Percentiles rank a stretch among this genome's conserved stretches.
Evolutionary conservation across 2,888 invertebrate genomes (phyloP).

Genomic region (Linnaemya tessellans): DNA sequence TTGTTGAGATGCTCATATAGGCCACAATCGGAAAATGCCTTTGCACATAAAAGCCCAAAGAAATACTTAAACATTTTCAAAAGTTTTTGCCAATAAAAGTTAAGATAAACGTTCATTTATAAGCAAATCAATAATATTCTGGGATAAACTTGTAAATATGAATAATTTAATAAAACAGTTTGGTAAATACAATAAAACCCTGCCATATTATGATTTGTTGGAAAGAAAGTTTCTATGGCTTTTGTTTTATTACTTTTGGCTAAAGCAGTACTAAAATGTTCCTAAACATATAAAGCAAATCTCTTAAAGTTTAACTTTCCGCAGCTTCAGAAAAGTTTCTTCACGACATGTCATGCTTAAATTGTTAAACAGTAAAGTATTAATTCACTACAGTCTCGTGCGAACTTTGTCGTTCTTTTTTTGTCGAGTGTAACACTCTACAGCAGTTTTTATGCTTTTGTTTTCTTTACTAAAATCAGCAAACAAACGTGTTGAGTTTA

Average conservation of each 20-base stretch:
- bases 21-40: too few species aligned
- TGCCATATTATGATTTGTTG: background rate
- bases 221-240: background rate
- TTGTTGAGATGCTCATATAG: too few species aligned
- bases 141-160: background rate
- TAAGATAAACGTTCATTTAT: too few species aligned
- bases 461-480: background rate
- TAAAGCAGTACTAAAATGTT: background rate
- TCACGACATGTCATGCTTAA: background rate
- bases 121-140: too few species aligned
- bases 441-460: background rate
- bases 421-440: constrained; percentile 1
- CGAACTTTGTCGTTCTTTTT: background rate
- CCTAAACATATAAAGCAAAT: background rate
- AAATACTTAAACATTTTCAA: too few species aligned
- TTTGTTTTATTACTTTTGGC: background rate
- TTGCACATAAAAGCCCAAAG: too few species aligned
- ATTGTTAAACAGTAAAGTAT: background rate
- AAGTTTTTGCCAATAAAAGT: too few species aligned
- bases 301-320: background rate
- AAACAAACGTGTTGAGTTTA: background rate
- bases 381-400: background rate
- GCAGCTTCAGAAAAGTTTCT: background rate
- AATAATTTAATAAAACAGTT: background rate
- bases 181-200: background rate